These are phyloP conservation scores for Belgica antarctica DNA, from an alignment of 2,888 invertebrate genomes.

Conservation along the genomic window DNA sequence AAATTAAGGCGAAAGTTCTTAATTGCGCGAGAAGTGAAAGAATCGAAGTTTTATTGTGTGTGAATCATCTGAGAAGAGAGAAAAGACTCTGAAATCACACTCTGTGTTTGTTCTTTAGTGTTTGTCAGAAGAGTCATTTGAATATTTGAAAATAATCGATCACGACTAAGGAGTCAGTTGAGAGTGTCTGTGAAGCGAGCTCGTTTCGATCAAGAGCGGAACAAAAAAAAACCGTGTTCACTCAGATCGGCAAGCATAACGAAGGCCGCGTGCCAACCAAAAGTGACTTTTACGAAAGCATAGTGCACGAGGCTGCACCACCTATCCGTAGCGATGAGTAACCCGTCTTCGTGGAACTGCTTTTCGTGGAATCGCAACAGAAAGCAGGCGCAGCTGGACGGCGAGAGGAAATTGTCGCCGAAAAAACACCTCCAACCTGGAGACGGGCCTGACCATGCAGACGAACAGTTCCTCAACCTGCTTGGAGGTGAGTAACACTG, in stretches of 20 bases:
- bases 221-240: too few relatives aligned
- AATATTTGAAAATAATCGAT: neutral
- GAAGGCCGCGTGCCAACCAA: too few relatives aligned
- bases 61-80: neutral
- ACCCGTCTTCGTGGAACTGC: slow-evolving; percentile 43
- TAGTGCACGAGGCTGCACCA: slow-evolving; percentile 28
- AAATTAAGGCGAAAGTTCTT: neutral
- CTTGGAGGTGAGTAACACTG: slow-evolving; percentile 39
- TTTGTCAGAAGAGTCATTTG: neutral
- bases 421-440: slow-evolving; percentile 3
- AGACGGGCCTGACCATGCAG: slow-evolving; percentile 1
- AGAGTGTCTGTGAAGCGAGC: neutral
- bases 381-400: neutral
- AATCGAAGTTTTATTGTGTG: neutral
- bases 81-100: slow-evolving; percentile 16
- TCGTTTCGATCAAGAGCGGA: neutral
- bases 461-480: slow-evolving; percentile 42
- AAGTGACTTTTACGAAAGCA: too few relatives aligned
- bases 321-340: slow-evolving; percentile 28
- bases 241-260: too few relatives aligned
- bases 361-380: slow-evolving; percentile 33
- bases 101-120: neutral
- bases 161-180: neutral
- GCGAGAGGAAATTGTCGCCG: neutral
- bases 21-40: too few relatives aligned